Percentiles rank a stretch among this genome's conserved stretches.
These are phyloP conservation scores for Narcine bancroftii DNA, from an alignment of 2,113 vertebrate genomes.

Conservation along the genomic window DNA sequence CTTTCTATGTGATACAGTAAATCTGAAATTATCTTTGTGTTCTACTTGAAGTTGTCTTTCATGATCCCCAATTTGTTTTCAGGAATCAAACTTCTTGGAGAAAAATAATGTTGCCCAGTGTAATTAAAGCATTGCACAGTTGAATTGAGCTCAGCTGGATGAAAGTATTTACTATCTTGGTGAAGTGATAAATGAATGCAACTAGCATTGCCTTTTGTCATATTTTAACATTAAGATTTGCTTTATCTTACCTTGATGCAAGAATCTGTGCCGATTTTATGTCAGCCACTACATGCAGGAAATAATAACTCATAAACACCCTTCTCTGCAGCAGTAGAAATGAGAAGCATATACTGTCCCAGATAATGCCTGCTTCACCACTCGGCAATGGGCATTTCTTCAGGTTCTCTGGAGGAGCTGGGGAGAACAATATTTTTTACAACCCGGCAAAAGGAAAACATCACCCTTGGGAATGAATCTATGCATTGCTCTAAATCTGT, in stretches of 20 bases:
- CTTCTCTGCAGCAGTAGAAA: conserved; percentile 91
- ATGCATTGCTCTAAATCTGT: not conserved
- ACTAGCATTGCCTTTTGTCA: not conserved
- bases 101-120: too few relatives aligned
- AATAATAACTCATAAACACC: conserved; percentile 98
- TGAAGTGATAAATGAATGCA: not conserved
- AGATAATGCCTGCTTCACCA: conserved; percentile 92
- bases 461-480: not conserved
- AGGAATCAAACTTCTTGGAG: too few relatives aligned
- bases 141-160: too few relatives aligned
- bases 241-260: conserved; percentile 73
- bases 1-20: too few relatives aligned
- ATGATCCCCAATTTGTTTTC: too few relatives aligned
- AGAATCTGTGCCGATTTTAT: conserved; percentile 93
- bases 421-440: conserved; percentile 19
- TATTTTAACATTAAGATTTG: not conserved
- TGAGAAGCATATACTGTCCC: conserved; percentile 98
- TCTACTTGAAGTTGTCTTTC: too few relatives aligned
- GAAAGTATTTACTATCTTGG: not conserved
- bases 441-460: not conserved
- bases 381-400: conserved; percentile 73
- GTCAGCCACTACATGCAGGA: conserved; percentile 92
- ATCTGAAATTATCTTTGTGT: too few relatives aligned
- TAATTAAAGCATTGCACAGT: too few relatives aligned
- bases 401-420: conserved; percentile 55